phyloP scores from a whole-genome alignment of 2,888 invertebrate species.

The Unio pictorum region DNA sequence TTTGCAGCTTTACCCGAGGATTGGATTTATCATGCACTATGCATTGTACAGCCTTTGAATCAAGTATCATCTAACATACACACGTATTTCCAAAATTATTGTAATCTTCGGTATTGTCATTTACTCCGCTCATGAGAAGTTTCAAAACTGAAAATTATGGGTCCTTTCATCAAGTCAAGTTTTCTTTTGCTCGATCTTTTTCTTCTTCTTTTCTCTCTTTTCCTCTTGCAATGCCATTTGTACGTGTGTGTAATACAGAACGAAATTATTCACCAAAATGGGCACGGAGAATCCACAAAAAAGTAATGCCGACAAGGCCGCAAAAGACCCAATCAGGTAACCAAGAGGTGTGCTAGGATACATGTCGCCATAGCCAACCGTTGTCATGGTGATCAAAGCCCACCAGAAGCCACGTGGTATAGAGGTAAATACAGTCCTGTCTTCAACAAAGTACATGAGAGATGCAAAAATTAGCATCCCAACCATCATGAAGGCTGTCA shows the following conservation, averaged over 20 bases:
- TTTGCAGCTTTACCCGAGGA: too few species aligned
- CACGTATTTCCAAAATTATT: too few species aligned
- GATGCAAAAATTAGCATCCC: slow-evolving; percentile 64
- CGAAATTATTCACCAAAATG: slow-evolving; percentile 65
- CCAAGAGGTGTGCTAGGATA: slow-evolving; percentile 52
- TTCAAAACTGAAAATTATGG: too few species aligned
- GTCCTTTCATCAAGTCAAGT: background rate
- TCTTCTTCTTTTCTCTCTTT: slow-evolving; percentile 9
- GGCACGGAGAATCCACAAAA: slow-evolving; percentile 65
- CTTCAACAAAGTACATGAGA: slow-evolving; percentile 63
- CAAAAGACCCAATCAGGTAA: slow-evolving; percentile 58
- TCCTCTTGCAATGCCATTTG: slow-evolving; percentile 43
- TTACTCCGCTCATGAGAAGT: too few species aligned
- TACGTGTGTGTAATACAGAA: slow-evolving; percentile 60
- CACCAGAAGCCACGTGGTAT: slow-evolving; percentile 67
- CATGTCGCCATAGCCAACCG: slow-evolving; percentile 67
- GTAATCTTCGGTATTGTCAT: too few species aligned
- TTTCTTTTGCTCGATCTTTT: background rate
- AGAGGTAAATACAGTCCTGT: slow-evolving; percentile 44
- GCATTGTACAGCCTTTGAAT: too few species aligned
- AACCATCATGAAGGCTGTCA: slow-evolving; percentile 60
- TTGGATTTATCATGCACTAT: too few species aligned
- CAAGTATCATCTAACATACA: too few species aligned
- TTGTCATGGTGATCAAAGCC: slow-evolving; percentile 67
- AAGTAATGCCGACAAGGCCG: slow-evolving; percentile 59